phyloP scores from a whole-genome alignment of 2,797 vertebrate species.

The Sebastes variabilis region DNA sequence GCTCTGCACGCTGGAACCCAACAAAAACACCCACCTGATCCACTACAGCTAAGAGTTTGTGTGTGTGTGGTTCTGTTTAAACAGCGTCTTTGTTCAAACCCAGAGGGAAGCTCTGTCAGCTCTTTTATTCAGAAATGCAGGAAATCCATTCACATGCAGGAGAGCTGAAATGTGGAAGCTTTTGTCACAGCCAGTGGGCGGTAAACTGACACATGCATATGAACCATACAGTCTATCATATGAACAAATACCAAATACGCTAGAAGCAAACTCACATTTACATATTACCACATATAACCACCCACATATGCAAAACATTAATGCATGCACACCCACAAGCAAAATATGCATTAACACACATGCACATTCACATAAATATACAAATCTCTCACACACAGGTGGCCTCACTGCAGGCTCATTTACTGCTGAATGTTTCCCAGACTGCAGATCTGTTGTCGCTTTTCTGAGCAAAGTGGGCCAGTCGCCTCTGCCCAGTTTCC shows the following conservation, averaged over 20 bases:
- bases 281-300: neutral
- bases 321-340: too few species aligned
- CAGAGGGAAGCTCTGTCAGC: neutral
- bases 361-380: neutral
- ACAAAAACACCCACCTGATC: neutral
- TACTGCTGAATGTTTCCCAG: constrained; percentile 14
- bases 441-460: constrained; percentile 4
- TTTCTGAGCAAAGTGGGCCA: neutral
- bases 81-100: constrained; percentile 3
- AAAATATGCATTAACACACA: neutral
- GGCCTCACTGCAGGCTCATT: neutral
- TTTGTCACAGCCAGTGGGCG: neutral
- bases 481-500: constrained; percentile 48
- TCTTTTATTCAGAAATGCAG: constrained; percentile 9
- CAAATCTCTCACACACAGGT: neutral
- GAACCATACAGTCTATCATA: neutral
- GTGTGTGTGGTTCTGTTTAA: neutral
- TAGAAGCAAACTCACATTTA: neutral
- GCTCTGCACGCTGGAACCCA: neutral
- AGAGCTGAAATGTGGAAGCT: neutral
- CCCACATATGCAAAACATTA: neutral
- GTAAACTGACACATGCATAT: neutral
- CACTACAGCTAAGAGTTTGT: neutral
- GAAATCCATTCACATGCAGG: constrained; percentile 2
- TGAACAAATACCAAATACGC: neutral